Evolutionary conservation across 1,140 invertebrate species (phyloP).

Genomic region (Prorops nasuta): DNA sequence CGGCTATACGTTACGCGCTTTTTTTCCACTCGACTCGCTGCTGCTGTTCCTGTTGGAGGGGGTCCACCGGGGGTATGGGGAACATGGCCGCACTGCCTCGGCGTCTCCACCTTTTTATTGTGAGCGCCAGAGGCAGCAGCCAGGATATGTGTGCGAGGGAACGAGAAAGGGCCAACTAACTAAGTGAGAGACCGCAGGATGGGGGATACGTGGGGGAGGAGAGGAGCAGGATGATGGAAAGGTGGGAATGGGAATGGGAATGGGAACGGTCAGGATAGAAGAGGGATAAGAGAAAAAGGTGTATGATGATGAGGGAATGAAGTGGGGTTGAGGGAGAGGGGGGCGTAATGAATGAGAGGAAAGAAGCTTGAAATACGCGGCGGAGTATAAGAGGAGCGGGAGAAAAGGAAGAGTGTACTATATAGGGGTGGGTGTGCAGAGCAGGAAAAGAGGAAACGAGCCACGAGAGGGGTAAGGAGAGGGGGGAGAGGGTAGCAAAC

Average conservation of each 20-base stretch:
- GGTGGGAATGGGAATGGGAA: constrained; percentile 15
- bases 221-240: not conserved
- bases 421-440: not conserved
- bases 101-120: constrained; percentile 57
- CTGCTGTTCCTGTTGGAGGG: constrained; percentile 11
- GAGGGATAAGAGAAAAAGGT: not conserved
- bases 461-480: not conserved
- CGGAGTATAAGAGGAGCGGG: not conserved
- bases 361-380: not conserved
- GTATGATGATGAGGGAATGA: not conserved
- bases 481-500: not conserved
- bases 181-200: too few relatives aligned
- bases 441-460: not conserved
- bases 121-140: constrained; percentile 46
- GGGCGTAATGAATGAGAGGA: not conserved
- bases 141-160: constrained; percentile 19
- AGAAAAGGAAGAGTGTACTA: not conserved
- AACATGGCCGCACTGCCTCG: constrained; percentile 45
- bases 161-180: too few relatives aligned
- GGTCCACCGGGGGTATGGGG: constrained; percentile 37
- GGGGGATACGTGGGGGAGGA: constrained; percentile 20
- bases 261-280: not conserved
- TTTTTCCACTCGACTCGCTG: constrained; percentile 21
- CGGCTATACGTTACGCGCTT: constrained; percentile 37
- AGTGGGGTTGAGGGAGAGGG: not conserved